phyloP scores from a whole-genome alignment of 2,888 invertebrate genomes.

The Acanthosepion pharaonis region DNA sequence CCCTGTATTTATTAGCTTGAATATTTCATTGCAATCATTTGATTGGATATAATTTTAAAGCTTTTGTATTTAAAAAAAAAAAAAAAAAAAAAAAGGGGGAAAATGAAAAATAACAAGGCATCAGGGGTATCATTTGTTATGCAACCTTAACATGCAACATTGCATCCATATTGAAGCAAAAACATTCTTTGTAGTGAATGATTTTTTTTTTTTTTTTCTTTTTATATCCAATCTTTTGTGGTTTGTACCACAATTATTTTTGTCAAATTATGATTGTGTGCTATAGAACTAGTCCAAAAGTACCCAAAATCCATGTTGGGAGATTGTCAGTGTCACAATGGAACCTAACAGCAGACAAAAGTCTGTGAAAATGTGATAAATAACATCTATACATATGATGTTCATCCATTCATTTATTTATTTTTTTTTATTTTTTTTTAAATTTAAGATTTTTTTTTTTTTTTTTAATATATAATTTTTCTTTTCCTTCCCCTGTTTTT shows the following conservation, averaged over 20 bases:
- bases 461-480: background rate
- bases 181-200: conserved; percentile 33
- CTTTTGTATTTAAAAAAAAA: background rate
- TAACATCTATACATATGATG: conserved; percentile 33
- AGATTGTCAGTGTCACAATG: conserved; percentile 33
- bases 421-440: background rate
- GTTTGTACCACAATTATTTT: conserved; percentile 33
- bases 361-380: conserved; percentile 21
- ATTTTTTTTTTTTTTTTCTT: background rate
- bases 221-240: conserved; percentile 22
- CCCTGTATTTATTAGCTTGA: conserved; percentile 34
- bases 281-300: conserved; percentile 10
- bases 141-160: conserved; percentile 33
- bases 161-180: conserved; percentile 6
- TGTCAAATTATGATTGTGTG: conserved; percentile 33
- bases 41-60: background rate
- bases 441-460: background rate
- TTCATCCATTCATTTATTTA: background rate
- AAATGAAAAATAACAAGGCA: background rate
- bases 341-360: conserved; percentile 1
- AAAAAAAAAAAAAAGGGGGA: background rate
- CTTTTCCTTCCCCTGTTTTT: background rate
- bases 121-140: conserved; percentile 33
- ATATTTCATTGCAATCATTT: conserved; percentile 43
- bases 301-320: conserved; percentile 5